Base-by-base conservation (phyloP, 2,797 vertebrate genomes). In the Neosilurus hyrtlii region DNA sequence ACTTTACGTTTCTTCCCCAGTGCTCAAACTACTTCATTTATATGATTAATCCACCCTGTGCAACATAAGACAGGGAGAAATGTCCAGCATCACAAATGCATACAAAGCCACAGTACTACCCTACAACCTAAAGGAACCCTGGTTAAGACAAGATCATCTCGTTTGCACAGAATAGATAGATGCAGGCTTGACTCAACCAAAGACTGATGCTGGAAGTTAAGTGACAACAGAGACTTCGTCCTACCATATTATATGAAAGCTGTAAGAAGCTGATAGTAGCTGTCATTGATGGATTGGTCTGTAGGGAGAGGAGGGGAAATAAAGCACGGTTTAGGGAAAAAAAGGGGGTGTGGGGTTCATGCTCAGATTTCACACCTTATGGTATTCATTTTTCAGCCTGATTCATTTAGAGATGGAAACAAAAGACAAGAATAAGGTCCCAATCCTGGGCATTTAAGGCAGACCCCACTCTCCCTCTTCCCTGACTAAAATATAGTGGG, bases 361-460 rank as follows among this genome's bases (percentile, higher is more conserved):
- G 82, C 78, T 87, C 62, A 68, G 57, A 80, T 86, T 70, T 84
- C 62, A 78, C 51, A 80, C 76, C 80, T 80, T 77, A 65, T 75
- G 82, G 10, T 16, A 71, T 30, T 57, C 52, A 16, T 20, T 35
- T 74, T 1, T 57, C 26, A 74, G 72, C 16, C 52, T 1, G 24
- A 74, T 11, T 30, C 6, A 9, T 54, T 26, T 54, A 56, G 10
- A 11, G 9, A 56, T 30, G 26, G 24, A 74, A 57, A 11, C 1
- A 11, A 3, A 35, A 22, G 9, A 20, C 24, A 20, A 35, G 7
- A 73, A 26, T 54, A 56, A 1, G 52, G 57, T 35, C 18, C 24
- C 71, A 30, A 20, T 8, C 24, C 24, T 20, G 5, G 52, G 30
- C 43, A 43, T 43, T 43, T 43, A 43, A 43, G 43, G 43, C 43